Base-by-base conservation (phyloP, 2,888 invertebrate genomes). In the Dolichopus griseipennis region DNA sequence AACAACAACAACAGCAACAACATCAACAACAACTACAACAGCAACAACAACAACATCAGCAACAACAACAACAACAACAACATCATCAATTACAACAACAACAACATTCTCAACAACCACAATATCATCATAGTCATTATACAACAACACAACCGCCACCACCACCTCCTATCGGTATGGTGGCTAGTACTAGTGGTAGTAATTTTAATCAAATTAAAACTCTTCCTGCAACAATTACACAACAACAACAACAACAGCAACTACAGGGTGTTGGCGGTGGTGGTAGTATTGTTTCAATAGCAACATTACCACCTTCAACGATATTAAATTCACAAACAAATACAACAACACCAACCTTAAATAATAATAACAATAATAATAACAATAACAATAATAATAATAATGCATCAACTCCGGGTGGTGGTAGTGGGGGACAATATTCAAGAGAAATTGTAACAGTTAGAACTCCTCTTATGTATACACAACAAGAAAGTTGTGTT, bases 401-500 rank as follows among this genome's bases (percentile, higher is more conserved):
- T 34, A 37, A 34, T 72, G 8, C 73, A 72, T 34, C 75, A 75
- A 68, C 76, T 74, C 70, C 76, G 73, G 41, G 77, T 72, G 66
- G 75, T 72, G 68, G 68, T 70, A 66, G 75, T 70, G 73, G 69
- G 68, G 77, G 78, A 69, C 79, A 79, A 73, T 82, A 81, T 72
- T 81, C 81, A 64, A 79, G 87, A 72, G 88, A 88, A 81, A 86
- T 88, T 70, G 88, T 88, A 67, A 88, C 88, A 37, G 87, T 88
- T 67, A 83, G 88, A 75, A 88, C 88, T 68, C 88, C 88, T 67
- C 82, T 88, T 68, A 87, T 88, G 85, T 87, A 86, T 71, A 87
- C 85, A 76, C 87, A 83, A 75, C 85, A 88, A 78, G 88, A 88
- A 78, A 88, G 88, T 79, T 88, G 88, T 79, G 88, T 88, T 77